Evolutionary conservation across 1,140 invertebrate genomes (phyloP).

Genomic region (Drosophila arawakana): DNA sequence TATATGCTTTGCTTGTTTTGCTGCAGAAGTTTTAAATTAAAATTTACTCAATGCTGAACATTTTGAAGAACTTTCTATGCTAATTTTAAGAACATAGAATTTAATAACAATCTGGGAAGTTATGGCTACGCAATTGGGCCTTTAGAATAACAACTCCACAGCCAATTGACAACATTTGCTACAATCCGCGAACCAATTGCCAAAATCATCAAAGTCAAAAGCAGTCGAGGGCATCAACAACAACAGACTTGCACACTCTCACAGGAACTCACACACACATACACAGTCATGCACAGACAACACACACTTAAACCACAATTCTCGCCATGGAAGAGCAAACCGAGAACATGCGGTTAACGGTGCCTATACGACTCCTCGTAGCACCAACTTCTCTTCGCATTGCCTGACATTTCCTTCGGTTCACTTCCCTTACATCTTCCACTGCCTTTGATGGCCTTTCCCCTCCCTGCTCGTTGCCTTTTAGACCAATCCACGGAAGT

Average conservation of each 20-base stretch:
- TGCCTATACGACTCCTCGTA: constrained; percentile 34
- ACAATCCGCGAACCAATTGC: constrained; percentile 38
- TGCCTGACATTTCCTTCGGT: not conserved
- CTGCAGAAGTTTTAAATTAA: no score
- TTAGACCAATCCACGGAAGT: not conserved
- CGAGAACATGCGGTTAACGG: constrained; percentile 41
- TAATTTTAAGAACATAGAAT: no score
- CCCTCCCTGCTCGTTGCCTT: not conserved
- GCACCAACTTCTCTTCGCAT: not conserved
- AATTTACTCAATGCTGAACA: no score
- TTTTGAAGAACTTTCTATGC: no score
- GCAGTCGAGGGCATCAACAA: constrained; percentile 7
- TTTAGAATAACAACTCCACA: constrained; percentile 22
- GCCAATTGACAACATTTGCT: constrained; percentile 29
- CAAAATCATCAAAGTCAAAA: constrained; percentile 53
- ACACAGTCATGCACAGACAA: not conserved
- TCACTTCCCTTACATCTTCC: not conserved
- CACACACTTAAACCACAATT: constrained; percentile 42
- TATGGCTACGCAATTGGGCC: constrained; percentile 17
- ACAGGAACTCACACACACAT: not conserved
- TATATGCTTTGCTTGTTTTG: no score
- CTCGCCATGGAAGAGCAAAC: constrained; percentile 40
- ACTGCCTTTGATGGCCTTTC: not conserved
- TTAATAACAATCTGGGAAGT: no score
- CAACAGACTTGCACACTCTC: not conserved